phyloP scores from a whole-genome alignment of 2,888 invertebrate genomes.

The Sepioteuthis lessoniana region DNA sequence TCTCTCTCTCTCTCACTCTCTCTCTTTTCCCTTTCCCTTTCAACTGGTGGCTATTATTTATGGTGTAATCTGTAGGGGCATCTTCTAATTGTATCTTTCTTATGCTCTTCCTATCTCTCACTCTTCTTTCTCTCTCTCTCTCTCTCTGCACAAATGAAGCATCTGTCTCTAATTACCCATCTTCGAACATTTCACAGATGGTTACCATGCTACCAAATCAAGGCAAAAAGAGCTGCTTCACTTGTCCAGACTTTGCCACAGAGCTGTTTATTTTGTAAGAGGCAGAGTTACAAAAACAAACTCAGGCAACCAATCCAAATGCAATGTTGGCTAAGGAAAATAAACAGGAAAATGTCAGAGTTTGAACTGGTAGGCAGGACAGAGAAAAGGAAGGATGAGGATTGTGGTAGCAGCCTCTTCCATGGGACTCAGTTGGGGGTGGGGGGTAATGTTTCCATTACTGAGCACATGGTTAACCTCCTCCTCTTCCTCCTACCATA shows the following conservation, averaged over 20 bases:
- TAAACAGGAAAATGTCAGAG: slow-evolving; percentile 54
- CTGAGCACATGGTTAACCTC: too few species aligned
- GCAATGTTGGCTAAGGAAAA: slow-evolving; percentile 49
- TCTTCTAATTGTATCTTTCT: background rate
- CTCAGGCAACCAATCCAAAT: slow-evolving; percentile 50
- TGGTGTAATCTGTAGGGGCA: background rate
- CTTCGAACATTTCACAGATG: slow-evolving; percentile 48
- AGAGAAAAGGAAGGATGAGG: too few species aligned
- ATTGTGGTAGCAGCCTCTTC: background rate
- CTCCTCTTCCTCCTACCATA: too few species aligned
- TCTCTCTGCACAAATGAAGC: background rate
- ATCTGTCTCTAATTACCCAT: slow-evolving; percentile 51
- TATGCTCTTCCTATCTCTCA: background rate
- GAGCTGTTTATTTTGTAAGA: slow-evolving; percentile 53
- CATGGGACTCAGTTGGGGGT: too few species aligned
- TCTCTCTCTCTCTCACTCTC: background rate
- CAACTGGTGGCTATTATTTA: background rate
- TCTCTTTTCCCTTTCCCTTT: background rate
- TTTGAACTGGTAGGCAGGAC: slow-evolving; percentile 35
- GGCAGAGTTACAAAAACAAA: slow-evolving; percentile 53
- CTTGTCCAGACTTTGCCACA: slow-evolving; percentile 43
- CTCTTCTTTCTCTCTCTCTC: background rate
- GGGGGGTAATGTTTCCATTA: too few species aligned
- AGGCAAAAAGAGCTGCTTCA: background rate
- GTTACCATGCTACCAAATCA: slow-evolving; percentile 44